Percentiles rank a stretch among this genome's conserved stretches.
phyloP scores from a whole-genome alignment of 2,113 vertebrate genomes.

The Chamaetylas fuelleborni region DNA sequence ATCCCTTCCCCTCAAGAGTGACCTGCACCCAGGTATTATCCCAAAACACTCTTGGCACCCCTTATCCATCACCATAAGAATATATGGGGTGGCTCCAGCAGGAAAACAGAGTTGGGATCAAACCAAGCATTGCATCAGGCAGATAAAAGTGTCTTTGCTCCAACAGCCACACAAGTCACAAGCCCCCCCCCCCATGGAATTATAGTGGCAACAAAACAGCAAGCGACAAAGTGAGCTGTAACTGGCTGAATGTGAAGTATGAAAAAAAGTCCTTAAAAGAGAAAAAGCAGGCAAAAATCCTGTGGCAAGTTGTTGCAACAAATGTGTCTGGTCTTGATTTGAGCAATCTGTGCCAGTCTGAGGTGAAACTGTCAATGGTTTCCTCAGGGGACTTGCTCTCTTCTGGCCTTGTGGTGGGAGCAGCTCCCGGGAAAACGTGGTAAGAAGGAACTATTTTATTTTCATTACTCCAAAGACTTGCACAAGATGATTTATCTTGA shows the following conservation, averaged over 20 bases:
- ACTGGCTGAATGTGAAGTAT: not conserved
- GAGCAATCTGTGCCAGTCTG: not conserved
- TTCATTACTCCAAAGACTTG: not conserved
- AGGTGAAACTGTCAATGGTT: not conserved
- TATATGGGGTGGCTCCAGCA: not conserved
- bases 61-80: not conserved
- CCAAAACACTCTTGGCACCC: not conserved
- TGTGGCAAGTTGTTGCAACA: not conserved
- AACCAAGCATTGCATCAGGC: not conserved
- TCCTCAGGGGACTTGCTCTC: not conserved
- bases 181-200: accelerated
- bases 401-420: not conserved
- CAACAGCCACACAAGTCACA: not conserved
- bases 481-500: not conserved
- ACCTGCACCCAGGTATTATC: not conserved
- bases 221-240: not conserved
- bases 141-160: not conserved
- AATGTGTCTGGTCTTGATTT: not conserved
- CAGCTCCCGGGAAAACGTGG: not conserved
- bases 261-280: not conserved
- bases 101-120: not conserved
- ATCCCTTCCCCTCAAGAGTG: not conserved
- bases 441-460: not conserved
- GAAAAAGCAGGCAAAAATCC: not conserved
- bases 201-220: accelerated